Evolutionary conservation across 2,113 vertebrate species (phyloP).

Genomic region (Channa maculata): DNA sequence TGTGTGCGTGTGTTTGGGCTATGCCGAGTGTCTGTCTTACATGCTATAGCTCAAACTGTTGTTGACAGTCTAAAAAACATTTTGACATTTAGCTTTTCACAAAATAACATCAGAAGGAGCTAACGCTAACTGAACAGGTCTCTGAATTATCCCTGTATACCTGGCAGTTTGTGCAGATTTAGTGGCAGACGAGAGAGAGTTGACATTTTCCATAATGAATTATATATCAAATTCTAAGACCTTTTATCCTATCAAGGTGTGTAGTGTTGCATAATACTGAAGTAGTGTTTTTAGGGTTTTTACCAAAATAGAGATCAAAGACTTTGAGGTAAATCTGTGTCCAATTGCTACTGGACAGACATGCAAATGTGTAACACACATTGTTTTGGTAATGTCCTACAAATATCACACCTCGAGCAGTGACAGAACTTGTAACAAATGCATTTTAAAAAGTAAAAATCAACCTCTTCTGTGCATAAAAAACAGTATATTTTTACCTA

Average conservation of each 20-base stretch:
- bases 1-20: conserved; percentile 28
- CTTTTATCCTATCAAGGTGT: conserved; percentile 40
- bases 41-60: conserved; percentile 50
- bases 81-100: conserved; percentile 54
- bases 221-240: conserved; percentile 29
- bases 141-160: conserved; percentile 21
- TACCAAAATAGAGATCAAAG: conserved; percentile 47
- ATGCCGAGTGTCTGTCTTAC: conserved; percentile 33
- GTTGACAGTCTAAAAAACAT: conserved; percentile 56
- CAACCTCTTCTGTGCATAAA: background rate
- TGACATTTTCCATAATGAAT: conserved; percentile 42
- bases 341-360: conserved; percentile 21
- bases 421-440: background rate
- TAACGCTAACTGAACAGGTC: conserved; percentile 41
- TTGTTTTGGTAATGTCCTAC: conserved; percentile 15
- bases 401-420: conserved; percentile 30
- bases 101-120: conserved; percentile 36
- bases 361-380: conserved; percentile 13
- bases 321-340: conserved; percentile 40
- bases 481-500: background rate
- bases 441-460: background rate
- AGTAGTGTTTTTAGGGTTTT: conserved; percentile 38
- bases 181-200: conserved; percentile 28
- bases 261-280: conserved; percentile 28
- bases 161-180: conserved; percentile 29